Base-by-base conservation (phyloP, 1,140 invertebrate species). In the Lepidurus couesii region DNA sequence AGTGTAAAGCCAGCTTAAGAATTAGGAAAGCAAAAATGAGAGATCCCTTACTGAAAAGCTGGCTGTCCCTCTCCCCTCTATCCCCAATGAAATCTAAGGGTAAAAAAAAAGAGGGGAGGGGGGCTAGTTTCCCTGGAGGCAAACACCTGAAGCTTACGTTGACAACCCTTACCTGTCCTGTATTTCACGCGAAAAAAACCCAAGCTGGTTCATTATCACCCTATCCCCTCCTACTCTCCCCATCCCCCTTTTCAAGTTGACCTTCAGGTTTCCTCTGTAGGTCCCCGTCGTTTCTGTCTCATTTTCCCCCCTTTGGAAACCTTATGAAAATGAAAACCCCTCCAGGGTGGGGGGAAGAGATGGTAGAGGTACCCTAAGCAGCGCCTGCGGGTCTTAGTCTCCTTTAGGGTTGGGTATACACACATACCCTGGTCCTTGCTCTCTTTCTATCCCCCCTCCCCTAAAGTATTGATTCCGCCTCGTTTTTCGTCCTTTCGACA, bases 401-500 rank as follows among this genome's bases (percentile, higher is more conserved):
- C 13, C 1, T 65, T 34, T 34, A 3, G 21, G 8, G 3, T 13
- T 21, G 53, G 53, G 53, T 21, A 65, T 65, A 43, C 74, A 43
- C 74, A 43, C n/a, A 45, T 24, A 43, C 74, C 7, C 11, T 75
- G 11, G 16, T 16, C 44, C 24, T 13, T 21, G n/a, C 74, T 34
- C 74, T 75, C 24, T 7, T 24, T 75, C 7, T 78, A 42, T n/a
- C 76, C 42, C 13, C 44, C 13, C 44, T 21, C 47, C 76, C 73
- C 73, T 21, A 16, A 44, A 42, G 34, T 47, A 42, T 47, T 77
- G 42, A 44, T 42, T 75, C 74, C 11, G 16, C 44, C 53, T 78
- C 76, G 42, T 42, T 47, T 42, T 73, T 42, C 45, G 42, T 75
- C 53, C 26, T 21, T 77, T 47, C 75, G 43, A 78, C 73, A 75